Evolutionary conservation across 2,797 vertebrate species (phyloP), one percentile per base, ranked within the genome.

Genomic region (Mus spretus): DNA sequence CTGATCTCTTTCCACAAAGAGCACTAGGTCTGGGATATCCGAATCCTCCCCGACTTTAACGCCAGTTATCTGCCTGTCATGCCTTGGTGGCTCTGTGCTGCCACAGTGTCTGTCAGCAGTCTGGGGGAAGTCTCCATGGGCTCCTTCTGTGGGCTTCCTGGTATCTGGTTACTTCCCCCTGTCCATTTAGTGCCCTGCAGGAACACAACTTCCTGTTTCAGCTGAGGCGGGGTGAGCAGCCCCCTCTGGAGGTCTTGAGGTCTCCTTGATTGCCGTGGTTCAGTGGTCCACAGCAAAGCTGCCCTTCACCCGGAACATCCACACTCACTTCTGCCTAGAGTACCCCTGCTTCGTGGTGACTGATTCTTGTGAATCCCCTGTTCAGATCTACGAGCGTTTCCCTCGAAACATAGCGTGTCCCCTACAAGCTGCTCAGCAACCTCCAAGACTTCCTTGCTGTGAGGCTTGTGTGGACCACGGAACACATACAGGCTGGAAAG

Each of bases 191-290:
- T 40, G 99, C 99, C 81, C 98, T 99, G 47, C 99, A 99, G 97
- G 99, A 99, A 97, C 99, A 99, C 67, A 99, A 99, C 98, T 99
- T 99, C 98, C 98, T 99, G 90, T 99, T 99, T 98, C 99, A 99
- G 97, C 98, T 99, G 92, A 99, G 99, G 97, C 99, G 99, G 0
- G 99, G 99, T 1, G 99, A 99, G 98, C 98, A 98, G 88, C 99
- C 98, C 6, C 99, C 98, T 98, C 99, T 96, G 99, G 98, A 83
- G 99, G 99, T 31, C 97, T 99, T 67, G 99, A 99, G 98, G 99
- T 99, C 34, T 99, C 99, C 0, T 98, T 99, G 96, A 99, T 99
- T 7, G 99, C 99, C 1, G 99, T 99, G 90, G 97, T 99, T 81
- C 99, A 99, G 98, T 99, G 99, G 99, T 99, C 99, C 0, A 99